Percentiles rank a stretch among this genome's conserved stretches.
Conservation (phyloP, 2,888 invertebrate species). For the Agriopis aurantiaria region DNA sequence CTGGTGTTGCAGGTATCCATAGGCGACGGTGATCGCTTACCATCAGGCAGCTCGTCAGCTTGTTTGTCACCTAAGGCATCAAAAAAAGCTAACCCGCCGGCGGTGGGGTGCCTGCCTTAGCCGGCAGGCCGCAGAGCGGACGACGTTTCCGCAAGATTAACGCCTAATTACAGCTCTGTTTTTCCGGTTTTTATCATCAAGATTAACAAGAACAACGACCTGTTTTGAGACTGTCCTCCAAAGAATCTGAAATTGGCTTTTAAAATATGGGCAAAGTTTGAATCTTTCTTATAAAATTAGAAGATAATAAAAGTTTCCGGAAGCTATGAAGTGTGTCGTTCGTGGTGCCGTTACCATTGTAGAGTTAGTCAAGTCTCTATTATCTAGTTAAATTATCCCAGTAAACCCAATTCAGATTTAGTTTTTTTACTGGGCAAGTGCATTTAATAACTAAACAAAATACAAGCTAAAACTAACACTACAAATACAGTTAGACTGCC, state of each 20-base stretch:
- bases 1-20: no score
- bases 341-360: not conserved
- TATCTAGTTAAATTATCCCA: no score
- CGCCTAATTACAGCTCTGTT: constrained; percentile 35
- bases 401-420: no score
- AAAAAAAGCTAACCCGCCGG: no score
- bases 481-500: no score
- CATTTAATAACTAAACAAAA: no score
- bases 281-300: constrained; percentile 1
- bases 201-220: constrained; percentile 22
- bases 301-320: not conserved
- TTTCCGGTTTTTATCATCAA: constrained; percentile 25
- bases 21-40: no score
- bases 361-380: not conserved
- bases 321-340: not conserved
- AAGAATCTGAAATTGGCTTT: constrained; percentile 3
- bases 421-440: no score
- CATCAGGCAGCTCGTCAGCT: no score
- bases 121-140: not conserved
- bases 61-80: no score
- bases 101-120: not conserved
- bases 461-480: no score
- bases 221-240: constrained; percentile 5
- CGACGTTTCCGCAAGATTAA: constrained; percentile 16
- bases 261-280: constrained; percentile 15